Conservation (phyloP, 2,113 vertebrate genomes). For the Naja naja region DNA sequence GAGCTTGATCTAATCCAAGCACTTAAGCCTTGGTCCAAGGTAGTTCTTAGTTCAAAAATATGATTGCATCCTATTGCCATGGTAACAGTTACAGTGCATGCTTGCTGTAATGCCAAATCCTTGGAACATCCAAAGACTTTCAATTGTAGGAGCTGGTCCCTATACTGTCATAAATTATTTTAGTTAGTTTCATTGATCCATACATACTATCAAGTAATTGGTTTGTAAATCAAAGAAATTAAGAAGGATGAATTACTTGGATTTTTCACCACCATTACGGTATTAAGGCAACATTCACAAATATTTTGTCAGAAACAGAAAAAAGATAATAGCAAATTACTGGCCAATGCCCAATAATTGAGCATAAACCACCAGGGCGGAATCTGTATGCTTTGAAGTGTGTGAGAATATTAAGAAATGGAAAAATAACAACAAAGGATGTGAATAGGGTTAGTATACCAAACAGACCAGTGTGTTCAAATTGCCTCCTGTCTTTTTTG, state of each 20-base stretch:
- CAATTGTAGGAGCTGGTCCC: not conserved
- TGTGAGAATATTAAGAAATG: not conserved
- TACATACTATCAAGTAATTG: rapidly evolving
- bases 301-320: not conserved
- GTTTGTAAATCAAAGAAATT: constrained; percentile 5
- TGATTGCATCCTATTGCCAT: not conserved
- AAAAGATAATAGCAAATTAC: not conserved
- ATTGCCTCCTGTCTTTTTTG: not conserved
- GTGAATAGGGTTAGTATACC: constrained; percentile 19
- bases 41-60: not conserved
- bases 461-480: constrained; percentile 18
- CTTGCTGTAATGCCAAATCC: not conserved
- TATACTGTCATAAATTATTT: not conserved
- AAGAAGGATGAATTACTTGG: not conserved
- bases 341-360: not conserved
- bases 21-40: not conserved
- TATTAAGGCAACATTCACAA: not conserved
- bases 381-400: not conserved
- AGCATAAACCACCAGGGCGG: not conserved
- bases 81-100: constrained; percentile 6
- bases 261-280: not conserved
- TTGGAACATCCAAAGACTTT: constrained; percentile 7
- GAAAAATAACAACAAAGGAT: not conserved
- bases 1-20: not conserved
- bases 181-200: not conserved